A percentile compares a stretch with the other conserved stretches of the same genome.
These are phyloP conservation scores for Athetis lepigone DNA, from an alignment of 2,888 invertebrate genomes.

Conservation along the genomic window DNA sequence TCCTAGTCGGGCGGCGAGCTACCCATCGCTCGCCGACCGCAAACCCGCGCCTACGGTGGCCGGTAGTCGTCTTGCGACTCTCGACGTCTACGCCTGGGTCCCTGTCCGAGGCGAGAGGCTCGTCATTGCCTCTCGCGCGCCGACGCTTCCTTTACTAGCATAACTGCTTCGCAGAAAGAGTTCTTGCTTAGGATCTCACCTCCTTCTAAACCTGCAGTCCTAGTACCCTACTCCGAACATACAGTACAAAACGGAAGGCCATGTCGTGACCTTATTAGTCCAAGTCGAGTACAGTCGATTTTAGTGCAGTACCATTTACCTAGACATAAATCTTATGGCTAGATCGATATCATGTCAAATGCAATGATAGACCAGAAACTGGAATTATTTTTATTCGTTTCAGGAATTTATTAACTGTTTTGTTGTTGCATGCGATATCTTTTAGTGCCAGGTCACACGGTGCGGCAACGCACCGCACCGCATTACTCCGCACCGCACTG, in stretches of 20 bases:
- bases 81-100: too few relatives aligned
- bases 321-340: constrained; percentile 55
- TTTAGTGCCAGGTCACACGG: background rate
- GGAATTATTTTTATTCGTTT: constrained; percentile 52
- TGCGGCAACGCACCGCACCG: too few relatives aligned
- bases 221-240: constrained; percentile 31
- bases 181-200: too few relatives aligned
- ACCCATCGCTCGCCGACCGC: too few relatives aligned
- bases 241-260: constrained; percentile 61
- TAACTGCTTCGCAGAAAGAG: too few relatives aligned
- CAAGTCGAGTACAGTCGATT: constrained; percentile 60
- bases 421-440: constrained; percentile 53
- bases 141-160: too few relatives aligned
- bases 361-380: constrained; percentile 48
- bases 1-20: too few relatives aligned
- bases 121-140: too few relatives aligned
- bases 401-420: constrained; percentile 23
- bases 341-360: constrained; percentile 58
- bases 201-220: background rate
- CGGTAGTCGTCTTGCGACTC: too few relatives aligned
- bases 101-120: too few relatives aligned
- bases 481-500: too few relatives aligned
- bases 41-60: too few relatives aligned
- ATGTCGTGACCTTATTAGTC: constrained; percentile 60
- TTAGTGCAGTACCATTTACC: constrained; percentile 29